phyloP scores from a whole-genome alignment of 2,113 vertebrate genomes.

The Microcebus griseorufus region DNA sequence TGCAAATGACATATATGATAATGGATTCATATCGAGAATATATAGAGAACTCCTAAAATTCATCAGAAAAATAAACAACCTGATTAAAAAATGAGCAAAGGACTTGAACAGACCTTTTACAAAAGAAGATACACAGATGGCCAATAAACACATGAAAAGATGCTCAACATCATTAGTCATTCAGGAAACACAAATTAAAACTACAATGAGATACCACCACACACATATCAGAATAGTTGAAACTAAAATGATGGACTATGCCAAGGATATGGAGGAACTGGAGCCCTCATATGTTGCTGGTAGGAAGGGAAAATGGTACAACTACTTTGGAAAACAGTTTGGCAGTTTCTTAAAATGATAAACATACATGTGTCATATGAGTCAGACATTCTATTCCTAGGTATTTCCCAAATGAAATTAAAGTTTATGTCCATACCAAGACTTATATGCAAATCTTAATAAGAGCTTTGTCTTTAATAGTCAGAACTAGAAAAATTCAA shows the following conservation, averaged over 20 bases:
- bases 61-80: background rate
- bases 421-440: background rate
- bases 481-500: background rate
- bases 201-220: background rate
- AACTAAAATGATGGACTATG: background rate
- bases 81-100: background rate
- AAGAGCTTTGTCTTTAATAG: background rate
- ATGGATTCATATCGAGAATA: background rate
- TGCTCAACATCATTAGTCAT: background rate
- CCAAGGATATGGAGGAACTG: background rate
- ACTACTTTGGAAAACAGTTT: background rate
- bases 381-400: background rate
- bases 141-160: background rate
- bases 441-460: background rate
- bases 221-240: background rate
- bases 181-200: constrained; percentile 13
- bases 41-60: background rate
- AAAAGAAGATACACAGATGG: background rate
- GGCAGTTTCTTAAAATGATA: constrained; percentile 41
- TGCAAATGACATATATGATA: background rate
- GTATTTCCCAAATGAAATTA: background rate
- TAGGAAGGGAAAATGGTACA: background rate
- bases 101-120: background rate
- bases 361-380: background rate
- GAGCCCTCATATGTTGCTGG: background rate